Base-by-base conservation (phyloP, 2,113 vertebrate species). In the Thunnus thynnus region DNA sequence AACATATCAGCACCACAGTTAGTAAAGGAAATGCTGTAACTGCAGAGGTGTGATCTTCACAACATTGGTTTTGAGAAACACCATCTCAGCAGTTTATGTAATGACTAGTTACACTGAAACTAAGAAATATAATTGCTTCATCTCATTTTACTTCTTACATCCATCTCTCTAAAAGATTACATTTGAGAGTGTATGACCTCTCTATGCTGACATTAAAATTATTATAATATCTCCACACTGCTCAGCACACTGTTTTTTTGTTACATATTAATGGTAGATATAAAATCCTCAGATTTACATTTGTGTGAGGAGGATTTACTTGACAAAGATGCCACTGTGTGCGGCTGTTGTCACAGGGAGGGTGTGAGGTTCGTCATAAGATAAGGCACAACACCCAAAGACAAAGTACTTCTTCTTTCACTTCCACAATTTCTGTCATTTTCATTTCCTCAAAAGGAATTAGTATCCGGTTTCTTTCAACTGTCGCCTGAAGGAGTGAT, bases 361-460 rank as follows among this genome's bases (percentile, higher is more conserved):
- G 25, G 67, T 66, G 72, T 76, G 82, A 82, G 75, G 76, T 74
- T 72, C 84, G 89, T 85, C 86, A 91, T 73, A 36, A 85, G 87
- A 82, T 74, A 66, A 86, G 36, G 9, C 6, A 8, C 32, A 41
- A 41, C 36, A 41, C 25, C 27, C n/a, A 44, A 47, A 71, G 67
- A 83, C 52, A 71, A 72, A 83, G 16, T n/a, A 77, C 81, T 77
- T 76, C 78, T 80, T 77, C 90, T 88, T 89, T 90, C 86, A 74
- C 67, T 80, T 77, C 78, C 72, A 76, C 10, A 41, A 52, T 67
- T 71, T 68, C 41, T 78, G 75, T 85, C 20, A 50, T 66, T 86
- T 80, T 86, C 87, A 84, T 60, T 86, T 83, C 80, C 84, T 84
- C 47, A 67, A 70, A 52, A 1, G 13, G 10, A 41, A 9, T 41